These are phyloP conservation scores for Tragelaphus imberbis DNA, from an alignment of 2,113 vertebrate genomes.

Conservation along the genomic window DNA sequence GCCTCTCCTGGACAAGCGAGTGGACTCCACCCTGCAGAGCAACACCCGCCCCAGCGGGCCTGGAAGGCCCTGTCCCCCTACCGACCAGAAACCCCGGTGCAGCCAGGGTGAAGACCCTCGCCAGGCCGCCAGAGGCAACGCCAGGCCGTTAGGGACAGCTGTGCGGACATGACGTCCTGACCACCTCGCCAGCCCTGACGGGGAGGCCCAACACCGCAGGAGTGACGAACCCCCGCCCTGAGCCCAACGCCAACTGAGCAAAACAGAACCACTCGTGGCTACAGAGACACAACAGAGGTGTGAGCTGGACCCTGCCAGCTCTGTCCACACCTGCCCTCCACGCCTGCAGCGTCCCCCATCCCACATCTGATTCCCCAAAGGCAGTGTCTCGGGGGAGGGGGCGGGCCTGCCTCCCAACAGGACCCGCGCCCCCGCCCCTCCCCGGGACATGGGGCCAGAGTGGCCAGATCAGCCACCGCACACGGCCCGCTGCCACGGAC, in stretches of 20 bases:
- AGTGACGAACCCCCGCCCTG: rapidly evolving
- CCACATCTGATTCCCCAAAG: neutral
- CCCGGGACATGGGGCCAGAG: neutral
- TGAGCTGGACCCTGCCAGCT: rapidly evolving
- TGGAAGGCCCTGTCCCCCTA: neutral
- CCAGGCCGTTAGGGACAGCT: neutral
- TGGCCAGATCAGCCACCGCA: rapidly evolving
- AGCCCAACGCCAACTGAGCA: rapidly evolving
- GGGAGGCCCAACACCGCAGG: rapidly evolving
- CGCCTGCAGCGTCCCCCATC: rapidly evolving
- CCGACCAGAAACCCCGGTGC: rapidly evolving
- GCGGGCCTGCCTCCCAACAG: neutral
- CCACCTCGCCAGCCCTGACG: rapidly evolving
- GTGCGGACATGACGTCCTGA: rapidly evolving
- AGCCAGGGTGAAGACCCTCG: neutral
- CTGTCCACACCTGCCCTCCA: neutral
- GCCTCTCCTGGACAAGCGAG: neutral
- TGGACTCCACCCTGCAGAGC: neutral
- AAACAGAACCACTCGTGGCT: rapidly evolving
- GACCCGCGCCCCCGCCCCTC: neutral
- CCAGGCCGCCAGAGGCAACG: neutral
- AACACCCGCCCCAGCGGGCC: neutral
- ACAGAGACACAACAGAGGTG: rapidly evolving
- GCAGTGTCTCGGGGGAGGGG: rapidly evolving
- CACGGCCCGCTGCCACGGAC: rapidly evolving